Evolutionary conservation across 2,113 vertebrate genomes (phyloP).

Genomic region (Eulacestoma nigropectus): DNA sequence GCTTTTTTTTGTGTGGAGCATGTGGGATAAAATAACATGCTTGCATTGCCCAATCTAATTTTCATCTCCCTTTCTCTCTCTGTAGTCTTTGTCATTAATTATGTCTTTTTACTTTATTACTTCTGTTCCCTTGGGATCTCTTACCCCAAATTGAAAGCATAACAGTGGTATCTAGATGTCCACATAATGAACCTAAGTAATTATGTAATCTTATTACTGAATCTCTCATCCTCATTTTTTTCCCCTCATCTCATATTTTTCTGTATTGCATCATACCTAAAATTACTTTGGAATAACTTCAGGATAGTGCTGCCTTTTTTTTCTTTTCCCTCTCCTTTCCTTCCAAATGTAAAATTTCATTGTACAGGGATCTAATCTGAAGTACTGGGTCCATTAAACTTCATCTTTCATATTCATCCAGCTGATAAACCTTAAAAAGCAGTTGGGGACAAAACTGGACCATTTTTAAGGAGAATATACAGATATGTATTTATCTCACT

Average conservation of each 20-base stretch:
- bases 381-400: neutral
- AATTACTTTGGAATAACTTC: neutral
- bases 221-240: neutral
- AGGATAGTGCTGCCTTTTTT: neutral
- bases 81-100: neutral
- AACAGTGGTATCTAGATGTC: neutral
- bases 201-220: neutral
- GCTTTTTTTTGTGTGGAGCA: neutral
- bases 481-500: neutral
- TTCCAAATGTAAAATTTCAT: neutral
- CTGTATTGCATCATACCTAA: neutral
- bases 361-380: neutral
- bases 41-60: neutral
- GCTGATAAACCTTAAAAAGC: neutral
- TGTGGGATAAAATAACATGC: neutral
- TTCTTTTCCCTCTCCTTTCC: too few relatives aligned
- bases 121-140: neutral
- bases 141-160: neutral
- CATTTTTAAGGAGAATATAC: neutral
- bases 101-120: neutral
- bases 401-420: neutral
- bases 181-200: neutral
- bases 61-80: neutral
- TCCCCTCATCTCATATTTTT: neutral
- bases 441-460: neutral